These are phyloP conservation scores for Sminthopsis crassicaudata DNA, from an alignment of 2,113 vertebrate species.

Conservation along the genomic window DNA sequence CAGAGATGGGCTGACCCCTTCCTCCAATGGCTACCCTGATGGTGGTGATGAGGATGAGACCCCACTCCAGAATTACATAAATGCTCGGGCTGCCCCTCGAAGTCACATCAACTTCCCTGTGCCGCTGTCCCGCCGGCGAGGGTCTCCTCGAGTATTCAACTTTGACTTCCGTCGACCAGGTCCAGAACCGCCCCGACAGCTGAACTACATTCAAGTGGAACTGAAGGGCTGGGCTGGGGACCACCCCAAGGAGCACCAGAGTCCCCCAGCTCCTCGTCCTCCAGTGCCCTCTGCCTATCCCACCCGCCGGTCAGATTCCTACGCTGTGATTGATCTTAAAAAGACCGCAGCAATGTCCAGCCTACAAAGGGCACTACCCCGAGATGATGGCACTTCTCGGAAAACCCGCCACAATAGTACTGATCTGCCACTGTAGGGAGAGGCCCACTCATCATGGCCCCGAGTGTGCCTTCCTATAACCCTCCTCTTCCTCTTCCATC, in stretches of 20 bases:
- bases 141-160: conserved; percentile 89
- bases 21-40: conserved; percentile 92
- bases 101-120: conserved; percentile 74
- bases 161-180: conserved; percentile 93
- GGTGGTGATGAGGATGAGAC: conserved; percentile 89
- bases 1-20: conserved; percentile 86
- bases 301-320: conserved; percentile 91
- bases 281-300: conserved; percentile 47
- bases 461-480: neutral
- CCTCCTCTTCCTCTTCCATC: neutral
- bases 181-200: conserved; percentile 91
- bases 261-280: neutral
- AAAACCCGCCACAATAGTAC: conserved; percentile 99
- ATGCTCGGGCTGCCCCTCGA: conserved; percentile 77
- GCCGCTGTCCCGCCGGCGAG: conserved; percentile 79
- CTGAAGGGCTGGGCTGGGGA: conserved; percentile 88
- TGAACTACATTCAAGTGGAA: conserved; percentile 99
- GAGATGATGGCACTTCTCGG: conserved; percentile 96
- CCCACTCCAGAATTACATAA: conserved; percentile 91
- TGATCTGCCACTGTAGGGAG: conserved; percentile 94
- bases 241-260: conserved; percentile 71
- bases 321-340: conserved; percentile 97
- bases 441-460: neutral
- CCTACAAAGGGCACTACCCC: conserved; percentile 96
- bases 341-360: conserved; percentile 99